Conservation (phyloP, 2,113 vertebrate species). For the Lophius piscatorius region DNA sequence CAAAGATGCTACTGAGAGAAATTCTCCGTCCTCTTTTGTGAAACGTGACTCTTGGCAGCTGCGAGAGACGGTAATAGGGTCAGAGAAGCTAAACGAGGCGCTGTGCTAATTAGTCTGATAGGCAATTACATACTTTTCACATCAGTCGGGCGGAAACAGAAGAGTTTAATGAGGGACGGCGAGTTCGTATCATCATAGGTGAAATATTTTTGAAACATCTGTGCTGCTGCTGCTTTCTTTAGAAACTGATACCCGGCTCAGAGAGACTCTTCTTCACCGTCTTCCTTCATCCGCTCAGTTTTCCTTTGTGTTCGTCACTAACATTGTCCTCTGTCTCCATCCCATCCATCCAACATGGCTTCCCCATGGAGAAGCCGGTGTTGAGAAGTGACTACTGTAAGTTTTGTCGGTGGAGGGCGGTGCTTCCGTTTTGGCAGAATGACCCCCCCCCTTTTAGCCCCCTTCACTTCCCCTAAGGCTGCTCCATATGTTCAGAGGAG, state of each 20-base stretch:
- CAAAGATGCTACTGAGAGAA: no score
- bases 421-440: slow-evolving; percentile 45
- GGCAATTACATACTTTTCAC: slow-evolving; percentile 49
- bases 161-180: neutral
- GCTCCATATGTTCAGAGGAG: slow-evolving; percentile 55
- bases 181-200: slow-evolving; percentile 2
- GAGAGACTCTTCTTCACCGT: no score
- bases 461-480: slow-evolving; percentile 58
- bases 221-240: neutral
- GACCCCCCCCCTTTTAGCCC: slow-evolving; percentile 13
- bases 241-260: no score
- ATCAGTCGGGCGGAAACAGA: slow-evolving; percentile 22
- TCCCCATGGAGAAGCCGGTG: slow-evolving; percentile 24
- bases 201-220: neutral
- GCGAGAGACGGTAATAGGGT: slow-evolving; percentile 41
- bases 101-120: slow-evolving; percentile 56
- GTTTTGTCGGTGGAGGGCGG: slow-evolving; percentile 10
- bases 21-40: neutral
- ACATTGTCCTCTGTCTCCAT: slow-evolving; percentile 38
- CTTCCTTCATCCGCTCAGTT: no score
- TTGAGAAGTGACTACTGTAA: slow-evolving; percentile 27
- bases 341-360: slow-evolving; percentile 29
- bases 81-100: slow-evolving; percentile 52
- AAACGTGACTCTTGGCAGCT: slow-evolving; percentile 8
- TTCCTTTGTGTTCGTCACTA: slow-evolving; percentile 7